These are phyloP conservation scores for Siniperca knerii DNA, from an alignment of 2,113 vertebrate species.

Conservation along the genomic window DNA sequence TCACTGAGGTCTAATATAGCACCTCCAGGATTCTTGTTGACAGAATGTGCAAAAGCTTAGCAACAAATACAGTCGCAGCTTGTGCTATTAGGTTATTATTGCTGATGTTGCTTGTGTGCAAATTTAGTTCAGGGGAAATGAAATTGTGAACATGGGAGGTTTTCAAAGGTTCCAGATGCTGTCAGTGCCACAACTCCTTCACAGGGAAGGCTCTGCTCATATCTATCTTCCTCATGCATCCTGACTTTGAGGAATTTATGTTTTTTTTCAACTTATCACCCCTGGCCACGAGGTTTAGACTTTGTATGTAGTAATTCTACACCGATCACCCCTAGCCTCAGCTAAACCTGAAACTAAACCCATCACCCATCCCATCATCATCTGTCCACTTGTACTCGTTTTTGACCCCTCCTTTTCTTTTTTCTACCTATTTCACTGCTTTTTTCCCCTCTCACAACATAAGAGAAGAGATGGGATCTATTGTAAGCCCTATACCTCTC, in stretches of 20 bases:
- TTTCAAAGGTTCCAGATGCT: conserved; percentile 28
- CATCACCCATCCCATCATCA: conserved; percentile 20
- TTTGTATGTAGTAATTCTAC: conserved; percentile 6
- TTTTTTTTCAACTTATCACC: conserved; percentile 13
- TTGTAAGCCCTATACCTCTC: background rate
- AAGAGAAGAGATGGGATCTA: background rate
- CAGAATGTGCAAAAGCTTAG: conserved; percentile 37
- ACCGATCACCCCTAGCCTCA: conserved; percentile 10
- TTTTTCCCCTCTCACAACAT: background rate
- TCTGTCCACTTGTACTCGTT: background rate
- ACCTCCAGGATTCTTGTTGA: conserved; percentile 43
- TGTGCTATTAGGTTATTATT: conserved; percentile 2
- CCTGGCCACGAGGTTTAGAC: conserved; percentile 1
- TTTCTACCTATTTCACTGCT: background rate
- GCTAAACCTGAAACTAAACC: conserved; percentile 14
- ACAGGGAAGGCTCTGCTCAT: background rate
- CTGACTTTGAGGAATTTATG: conserved; percentile 13
- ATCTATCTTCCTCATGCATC: conserved; percentile 2
- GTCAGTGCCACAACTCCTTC: conserved; percentile 34
- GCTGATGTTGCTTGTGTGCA: conserved; percentile 28
- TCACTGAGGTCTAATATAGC: conserved; percentile 24
- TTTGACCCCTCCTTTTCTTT: background rate
- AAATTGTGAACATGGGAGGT: conserved; percentile 9
- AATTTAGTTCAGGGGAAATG: conserved; percentile 25
- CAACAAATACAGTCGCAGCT: conserved; percentile 8